Percentiles rank a stretch among this genome's conserved stretches.
Conservation (phyloP, 2,888 invertebrate species). For the Odiellus spinosus region DNA sequence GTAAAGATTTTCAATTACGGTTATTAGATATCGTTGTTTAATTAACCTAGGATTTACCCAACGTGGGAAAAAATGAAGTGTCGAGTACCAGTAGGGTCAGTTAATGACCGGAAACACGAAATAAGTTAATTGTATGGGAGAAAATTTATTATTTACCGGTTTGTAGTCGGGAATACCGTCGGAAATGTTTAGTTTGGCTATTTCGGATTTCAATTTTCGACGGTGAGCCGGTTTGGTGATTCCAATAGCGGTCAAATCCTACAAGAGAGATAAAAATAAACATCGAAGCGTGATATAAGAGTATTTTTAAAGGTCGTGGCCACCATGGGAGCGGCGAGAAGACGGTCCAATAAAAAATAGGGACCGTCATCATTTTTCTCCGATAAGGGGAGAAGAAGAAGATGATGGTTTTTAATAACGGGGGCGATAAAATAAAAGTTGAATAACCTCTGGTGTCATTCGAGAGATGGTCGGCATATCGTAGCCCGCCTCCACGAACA, state of each 20-base stretch:
- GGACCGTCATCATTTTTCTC: too few relatives aligned
- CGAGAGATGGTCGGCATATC: conserved; percentile 95
- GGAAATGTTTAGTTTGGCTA: conserved; percentile 79
- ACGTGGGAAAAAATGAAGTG: too few relatives aligned
- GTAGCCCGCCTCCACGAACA: conserved; percentile 89
- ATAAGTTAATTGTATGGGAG: background rate
- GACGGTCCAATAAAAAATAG: too few relatives aligned
- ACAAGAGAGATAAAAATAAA: background rate
- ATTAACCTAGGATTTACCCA: too few relatives aligned
- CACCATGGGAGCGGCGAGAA: too few relatives aligned
- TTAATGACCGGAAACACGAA: background rate
- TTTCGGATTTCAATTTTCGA: conserved; percentile 87
- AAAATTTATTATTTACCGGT: conserved; percentile 35
- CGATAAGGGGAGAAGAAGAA: too few relatives aligned
- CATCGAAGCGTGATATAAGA: background rate
- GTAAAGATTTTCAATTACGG: too few relatives aligned
- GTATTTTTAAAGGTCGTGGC: conserved; percentile 2
- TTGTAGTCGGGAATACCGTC: conserved; percentile 90
- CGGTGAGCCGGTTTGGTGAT: conserved; percentile 95
- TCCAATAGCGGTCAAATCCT: conserved; percentile 51
- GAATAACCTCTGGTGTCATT: conserved; percentile 81
- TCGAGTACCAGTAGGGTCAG: too few relatives aligned
- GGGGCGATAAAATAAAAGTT: background rate
- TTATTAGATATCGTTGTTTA: too few relatives aligned
- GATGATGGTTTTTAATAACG: too few relatives aligned